A percentile compares a stretch with the other conserved stretches of the same genome.
phyloP scores from a whole-genome alignment of 2,888 invertebrate genomes.

The Nematopogon swammerdamellus region DNA sequence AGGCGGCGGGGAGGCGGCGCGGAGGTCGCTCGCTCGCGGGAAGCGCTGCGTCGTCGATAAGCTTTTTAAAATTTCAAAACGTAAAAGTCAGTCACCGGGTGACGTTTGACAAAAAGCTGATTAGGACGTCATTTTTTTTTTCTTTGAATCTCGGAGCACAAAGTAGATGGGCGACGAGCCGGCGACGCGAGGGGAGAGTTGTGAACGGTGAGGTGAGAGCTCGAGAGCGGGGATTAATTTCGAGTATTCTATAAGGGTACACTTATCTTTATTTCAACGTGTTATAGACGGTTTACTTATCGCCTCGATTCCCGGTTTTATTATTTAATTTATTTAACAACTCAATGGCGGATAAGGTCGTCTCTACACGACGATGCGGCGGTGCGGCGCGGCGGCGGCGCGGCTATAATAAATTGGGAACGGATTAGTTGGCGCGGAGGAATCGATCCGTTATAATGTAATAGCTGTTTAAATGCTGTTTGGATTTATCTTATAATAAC shows the following conservation, averaged over 20 bases:
- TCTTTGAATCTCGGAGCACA: constrained; percentile 27
- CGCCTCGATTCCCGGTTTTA: constrained; percentile 52
- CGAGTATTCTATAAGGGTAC: constrained; percentile 50
- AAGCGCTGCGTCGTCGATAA: constrained; percentile 26
- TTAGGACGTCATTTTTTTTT: constrained; percentile 50
- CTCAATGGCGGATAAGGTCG: constrained; percentile 12
- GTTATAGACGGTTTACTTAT: constrained; percentile 49
- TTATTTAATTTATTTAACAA: constrained; percentile 57
- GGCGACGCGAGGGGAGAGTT: constrained; percentile 16
- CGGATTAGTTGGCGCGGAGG: background rate
- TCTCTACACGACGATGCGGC: no score
- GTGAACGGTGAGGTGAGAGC: background rate
- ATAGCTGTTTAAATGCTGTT: background rate
- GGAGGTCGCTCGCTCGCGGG: no score
- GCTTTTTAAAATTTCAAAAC: constrained; percentile 44
- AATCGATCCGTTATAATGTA: background rate
- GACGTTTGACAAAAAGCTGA: constrained; percentile 55
- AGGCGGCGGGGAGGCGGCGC: no score
- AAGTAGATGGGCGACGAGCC: constrained; percentile 36
- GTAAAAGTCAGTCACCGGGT: constrained; percentile 17
- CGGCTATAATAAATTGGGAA: background rate
- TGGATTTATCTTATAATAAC: background rate
- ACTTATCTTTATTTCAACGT: constrained; percentile 42
- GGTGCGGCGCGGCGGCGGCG: no score
- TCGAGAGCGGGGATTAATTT: constrained; percentile 37